Evolutionary conservation across 2,888 invertebrate genomes (phyloP).

Genomic region (Brassicogethes aeneus): DNA sequence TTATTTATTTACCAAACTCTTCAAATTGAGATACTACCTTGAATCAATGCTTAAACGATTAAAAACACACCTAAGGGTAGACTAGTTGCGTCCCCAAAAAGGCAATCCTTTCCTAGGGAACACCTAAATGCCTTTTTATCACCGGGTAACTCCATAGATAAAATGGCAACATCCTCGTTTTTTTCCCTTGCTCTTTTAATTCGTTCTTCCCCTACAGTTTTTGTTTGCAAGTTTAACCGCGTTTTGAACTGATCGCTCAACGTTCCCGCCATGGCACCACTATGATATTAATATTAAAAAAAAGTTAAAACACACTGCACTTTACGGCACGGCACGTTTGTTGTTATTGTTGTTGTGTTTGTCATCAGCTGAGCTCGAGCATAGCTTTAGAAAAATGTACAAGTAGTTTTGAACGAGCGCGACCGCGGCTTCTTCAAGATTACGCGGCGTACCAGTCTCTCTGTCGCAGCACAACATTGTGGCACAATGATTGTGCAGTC

Average conservation of each 20-base stretch:
- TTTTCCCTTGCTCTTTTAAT: conserved; percentile 70
- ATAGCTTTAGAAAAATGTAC: too few relatives aligned
- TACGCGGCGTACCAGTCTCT: too few relatives aligned
- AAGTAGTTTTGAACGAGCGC: too few relatives aligned
- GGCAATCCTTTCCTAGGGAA: conserved; percentile 63
- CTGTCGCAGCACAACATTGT: too few relatives aligned
- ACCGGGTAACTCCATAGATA: conserved; percentile 74
- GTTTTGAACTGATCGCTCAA: conserved; percentile 71
- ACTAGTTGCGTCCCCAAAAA: conserved; percentile 66
- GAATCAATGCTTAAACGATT: too few relatives aligned
- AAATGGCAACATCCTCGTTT: conserved; percentile 80
- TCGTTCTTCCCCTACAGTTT: conserved; percentile 75
- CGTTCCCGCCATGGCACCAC: conserved; percentile 76
- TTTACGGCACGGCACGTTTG: not conserved
- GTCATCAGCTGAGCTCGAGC: too few relatives aligned
- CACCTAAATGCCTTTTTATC: conserved; percentile 68
- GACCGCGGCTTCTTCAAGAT: too few relatives aligned
- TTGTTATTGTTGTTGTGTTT: not conserved
- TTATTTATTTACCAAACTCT: too few relatives aligned
- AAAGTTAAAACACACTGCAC: conserved; percentile 1
- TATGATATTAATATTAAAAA: too few relatives aligned
- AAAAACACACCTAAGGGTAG: conserved; percentile 71
- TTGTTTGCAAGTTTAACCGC: conserved; percentile 60
- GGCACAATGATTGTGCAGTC: too few relatives aligned
- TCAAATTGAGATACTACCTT: too few relatives aligned